phyloP scores from a whole-genome alignment of 2,113 vertebrate species.

The Python bivittatus region DNA sequence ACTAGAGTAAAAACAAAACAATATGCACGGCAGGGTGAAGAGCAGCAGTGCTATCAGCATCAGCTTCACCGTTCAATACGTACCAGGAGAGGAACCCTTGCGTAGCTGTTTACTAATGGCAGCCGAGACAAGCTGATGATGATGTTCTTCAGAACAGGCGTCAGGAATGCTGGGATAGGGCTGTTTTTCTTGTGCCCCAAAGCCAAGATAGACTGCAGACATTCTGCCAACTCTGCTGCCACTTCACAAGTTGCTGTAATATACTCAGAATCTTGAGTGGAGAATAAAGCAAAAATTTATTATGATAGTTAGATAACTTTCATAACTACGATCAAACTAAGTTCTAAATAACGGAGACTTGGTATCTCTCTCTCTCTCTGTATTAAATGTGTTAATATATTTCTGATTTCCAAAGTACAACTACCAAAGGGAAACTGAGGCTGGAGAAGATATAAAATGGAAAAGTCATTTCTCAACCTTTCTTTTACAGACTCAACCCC shows the following conservation, averaged over 20 bases:
- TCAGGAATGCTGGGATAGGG: slow-evolving; percentile 86
- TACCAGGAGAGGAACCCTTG: slow-evolving; percentile 92
- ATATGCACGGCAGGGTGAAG: background rate
- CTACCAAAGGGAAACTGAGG: background rate
- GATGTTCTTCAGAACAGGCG: slow-evolving; percentile 86
- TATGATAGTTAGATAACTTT: background rate
- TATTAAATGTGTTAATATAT: background rate
- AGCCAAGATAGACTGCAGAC: slow-evolving; percentile 83
- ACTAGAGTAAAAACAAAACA: background rate
- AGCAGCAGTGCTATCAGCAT: background rate
- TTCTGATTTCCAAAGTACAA: background rate
- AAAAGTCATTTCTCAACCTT: background rate
- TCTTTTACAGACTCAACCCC: background rate
- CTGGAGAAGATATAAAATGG: background rate
- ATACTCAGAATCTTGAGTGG: slow-evolving; percentile 69
- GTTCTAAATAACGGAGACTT: background rate
- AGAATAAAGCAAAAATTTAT: background rate
- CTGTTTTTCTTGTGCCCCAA: slow-evolving; percentile 84
- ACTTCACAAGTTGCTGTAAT: slow-evolving; percentile 84
- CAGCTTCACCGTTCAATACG: slow-evolving; percentile 43
- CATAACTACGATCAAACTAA: background rate
- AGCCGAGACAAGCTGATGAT: slow-evolving; percentile 91
- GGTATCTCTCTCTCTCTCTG: background rate
- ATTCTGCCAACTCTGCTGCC: slow-evolving; percentile 92
- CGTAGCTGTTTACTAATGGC: slow-evolving; percentile 95